phyloP scores from a whole-genome alignment of 1,140 invertebrate genomes.

The Dufourea novaeangliae region DNA sequence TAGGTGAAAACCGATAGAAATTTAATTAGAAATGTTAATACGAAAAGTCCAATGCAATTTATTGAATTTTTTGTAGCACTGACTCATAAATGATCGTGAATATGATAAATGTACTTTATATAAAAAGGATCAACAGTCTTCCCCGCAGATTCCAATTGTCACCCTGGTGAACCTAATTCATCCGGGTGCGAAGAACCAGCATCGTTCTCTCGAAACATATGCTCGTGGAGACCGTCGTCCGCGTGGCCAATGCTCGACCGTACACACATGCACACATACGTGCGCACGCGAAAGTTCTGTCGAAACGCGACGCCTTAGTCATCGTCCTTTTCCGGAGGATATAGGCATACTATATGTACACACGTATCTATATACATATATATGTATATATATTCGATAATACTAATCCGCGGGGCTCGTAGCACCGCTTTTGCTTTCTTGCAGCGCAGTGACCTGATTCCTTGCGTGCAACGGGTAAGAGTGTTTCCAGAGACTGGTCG shows the following conservation, averaged over 20 bases:
- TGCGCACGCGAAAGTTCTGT: constrained; percentile 66
- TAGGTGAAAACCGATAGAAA: too few species aligned
- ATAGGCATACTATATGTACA: constrained; percentile 46
- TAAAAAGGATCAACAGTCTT: too few species aligned
- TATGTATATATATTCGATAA: constrained; percentile 73
- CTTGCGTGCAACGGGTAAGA: constrained; percentile 78
- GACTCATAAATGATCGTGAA: too few species aligned
- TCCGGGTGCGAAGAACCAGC: constrained; percentile 13
- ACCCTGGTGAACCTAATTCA: too few species aligned
- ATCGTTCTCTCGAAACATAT: constrained; percentile 27
- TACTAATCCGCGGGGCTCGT: constrained; percentile 77
- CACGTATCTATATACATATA: constrained; percentile 47
- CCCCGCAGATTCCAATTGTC: too few species aligned
- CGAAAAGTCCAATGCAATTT: too few species aligned
- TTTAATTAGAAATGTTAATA: too few species aligned
- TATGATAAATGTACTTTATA: too few species aligned
- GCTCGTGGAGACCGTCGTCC: not conserved
- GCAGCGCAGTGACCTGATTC: constrained; percentile 82
- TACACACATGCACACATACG: constrained; percentile 56
- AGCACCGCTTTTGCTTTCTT: constrained; percentile 78
- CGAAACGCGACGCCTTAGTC: constrained; percentile 68
- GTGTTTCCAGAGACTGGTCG: constrained; percentile 72
- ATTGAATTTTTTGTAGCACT: too few species aligned
- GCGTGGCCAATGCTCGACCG: constrained; percentile 36
- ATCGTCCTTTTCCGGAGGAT: constrained; percentile 70